A percentile compares a stretch with the other conserved stretches of the same genome.
These are phyloP conservation scores for Micrastur ruficollis DNA, from an alignment of 2,797 vertebrate species.

Conservation along the genomic window DNA sequence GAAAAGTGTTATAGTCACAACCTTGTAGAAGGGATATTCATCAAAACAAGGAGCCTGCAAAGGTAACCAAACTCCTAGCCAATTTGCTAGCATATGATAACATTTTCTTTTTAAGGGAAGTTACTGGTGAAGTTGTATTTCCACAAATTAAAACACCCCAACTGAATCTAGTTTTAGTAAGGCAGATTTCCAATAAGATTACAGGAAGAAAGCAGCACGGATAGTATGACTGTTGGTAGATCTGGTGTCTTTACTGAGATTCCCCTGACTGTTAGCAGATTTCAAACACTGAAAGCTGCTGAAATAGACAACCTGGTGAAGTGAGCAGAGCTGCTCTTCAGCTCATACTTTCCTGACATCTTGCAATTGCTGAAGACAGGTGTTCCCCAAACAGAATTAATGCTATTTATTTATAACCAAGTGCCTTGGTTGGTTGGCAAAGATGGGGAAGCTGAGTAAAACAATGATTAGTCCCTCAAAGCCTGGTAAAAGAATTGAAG, in stretches of 20 bases:
- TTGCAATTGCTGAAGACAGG: not conserved
- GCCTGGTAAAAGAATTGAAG: not conserved
- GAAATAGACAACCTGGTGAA: conserved; percentile 11
- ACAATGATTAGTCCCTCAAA: not conserved
- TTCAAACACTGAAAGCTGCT: not conserved
- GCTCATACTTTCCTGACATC: not conserved
- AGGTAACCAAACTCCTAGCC: not conserved
- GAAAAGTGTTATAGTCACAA: not conserved
- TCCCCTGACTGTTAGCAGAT: not conserved
- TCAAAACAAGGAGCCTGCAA: not conserved
- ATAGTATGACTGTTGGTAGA: not conserved
- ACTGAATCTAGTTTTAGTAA: not conserved
- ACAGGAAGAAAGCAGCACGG: not conserved
- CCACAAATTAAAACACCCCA: not conserved
- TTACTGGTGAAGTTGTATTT: not conserved
- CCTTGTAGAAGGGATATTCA: not conserved
- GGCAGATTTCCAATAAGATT: not conserved
- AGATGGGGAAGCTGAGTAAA: not conserved
- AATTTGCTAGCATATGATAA: not conserved
- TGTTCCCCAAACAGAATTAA: not conserved
- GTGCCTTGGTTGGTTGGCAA: not conserved
- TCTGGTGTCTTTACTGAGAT: not conserved
- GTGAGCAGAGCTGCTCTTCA: not conserved
- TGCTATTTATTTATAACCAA: not conserved
- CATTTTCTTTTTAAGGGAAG: not conserved